Evolutionary conservation across 2,797 vertebrate genomes (phyloP).

Genomic region (Betta splendens): DNA sequence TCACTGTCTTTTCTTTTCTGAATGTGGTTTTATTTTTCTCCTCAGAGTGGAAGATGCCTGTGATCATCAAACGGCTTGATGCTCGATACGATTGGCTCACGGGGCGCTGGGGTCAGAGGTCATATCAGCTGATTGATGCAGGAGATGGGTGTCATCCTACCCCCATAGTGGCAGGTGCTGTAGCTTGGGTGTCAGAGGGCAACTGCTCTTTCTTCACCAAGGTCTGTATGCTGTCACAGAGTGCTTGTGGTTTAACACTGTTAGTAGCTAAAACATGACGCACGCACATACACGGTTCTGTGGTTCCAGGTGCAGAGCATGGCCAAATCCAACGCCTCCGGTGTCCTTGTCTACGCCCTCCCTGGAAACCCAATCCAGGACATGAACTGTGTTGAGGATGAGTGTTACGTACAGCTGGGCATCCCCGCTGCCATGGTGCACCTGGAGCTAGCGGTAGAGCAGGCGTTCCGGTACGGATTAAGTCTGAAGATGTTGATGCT

Average conservation of each 20-base stretch:
- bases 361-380: slow-evolving; percentile 78
- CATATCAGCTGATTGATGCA: slow-evolving; percentile 66
- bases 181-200: slow-evolving; percentile 82
- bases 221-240: slow-evolving; percentile 58
- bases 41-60: slow-evolving; percentile 74
- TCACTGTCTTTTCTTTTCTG: neutral
- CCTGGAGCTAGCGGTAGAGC: slow-evolving; percentile 58
- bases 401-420: slow-evolving; percentile 67
- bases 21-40: neutral
- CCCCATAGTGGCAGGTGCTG: slow-evolving; percentile 55
- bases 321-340: slow-evolving; percentile 76
- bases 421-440: slow-evolving; percentile 85
- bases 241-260: too few species aligned
- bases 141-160: slow-evolving; percentile 74
- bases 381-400: slow-evolving; percentile 79
- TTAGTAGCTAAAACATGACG: too few species aligned
- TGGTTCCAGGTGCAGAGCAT: slow-evolving; percentile 76
- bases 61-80: slow-evolving; percentile 78
- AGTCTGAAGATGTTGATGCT: neutral
- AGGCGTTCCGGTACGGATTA: slow-evolving; percentile 70
- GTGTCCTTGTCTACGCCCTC: slow-evolving; percentile 77
- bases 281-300: neutral
- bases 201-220: slow-evolving; percentile 83
- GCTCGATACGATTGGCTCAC: slow-evolving; percentile 83
- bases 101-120: slow-evolving; percentile 52